Conservation (phyloP, 1,140 invertebrate species). For the Triops longicaudatus region DNA sequence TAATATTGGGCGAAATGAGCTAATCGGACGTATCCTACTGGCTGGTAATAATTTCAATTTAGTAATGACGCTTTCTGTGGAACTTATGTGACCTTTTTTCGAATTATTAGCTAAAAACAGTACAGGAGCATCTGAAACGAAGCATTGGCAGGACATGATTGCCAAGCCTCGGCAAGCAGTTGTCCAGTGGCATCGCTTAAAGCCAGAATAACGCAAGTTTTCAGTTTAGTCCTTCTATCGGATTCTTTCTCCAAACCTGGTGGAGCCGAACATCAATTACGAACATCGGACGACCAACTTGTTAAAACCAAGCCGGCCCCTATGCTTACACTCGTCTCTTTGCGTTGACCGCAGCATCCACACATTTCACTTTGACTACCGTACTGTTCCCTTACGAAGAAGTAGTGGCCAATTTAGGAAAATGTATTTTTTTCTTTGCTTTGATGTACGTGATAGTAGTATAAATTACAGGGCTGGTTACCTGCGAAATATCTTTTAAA, state of each 20-base stretch:
- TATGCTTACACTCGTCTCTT: background rate
- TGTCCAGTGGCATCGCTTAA: conserved; percentile 70
- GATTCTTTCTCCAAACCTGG: background rate
- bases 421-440: background rate
- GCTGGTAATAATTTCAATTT: conserved; percentile 50
- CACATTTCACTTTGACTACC: background rate
- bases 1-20: conserved; percentile 84
- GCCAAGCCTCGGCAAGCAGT: conserved; percentile 87
- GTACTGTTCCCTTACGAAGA: background rate
- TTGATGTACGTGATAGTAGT: background rate
- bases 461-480: background rate
- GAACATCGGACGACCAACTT: background rate
- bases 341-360: background rate
- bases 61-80: background rate
- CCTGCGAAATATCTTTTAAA: background rate
- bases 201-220: conserved; percentile 24
- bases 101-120: conserved; percentile 71
- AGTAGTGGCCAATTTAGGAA: background rate
- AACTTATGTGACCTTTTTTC: background rate
- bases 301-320: background rate
- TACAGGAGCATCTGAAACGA: conserved; percentile 80
- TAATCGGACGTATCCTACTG: conserved; percentile 78
- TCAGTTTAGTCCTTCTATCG: background rate
- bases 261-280: background rate
- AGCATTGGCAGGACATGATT: conserved; percentile 94